Percentiles rank a stretch among this genome's conserved stretches.
Evolutionary conservation across 2,113 vertebrate genomes (phyloP).

Genomic region (Acrocephalus kingi): DNA sequence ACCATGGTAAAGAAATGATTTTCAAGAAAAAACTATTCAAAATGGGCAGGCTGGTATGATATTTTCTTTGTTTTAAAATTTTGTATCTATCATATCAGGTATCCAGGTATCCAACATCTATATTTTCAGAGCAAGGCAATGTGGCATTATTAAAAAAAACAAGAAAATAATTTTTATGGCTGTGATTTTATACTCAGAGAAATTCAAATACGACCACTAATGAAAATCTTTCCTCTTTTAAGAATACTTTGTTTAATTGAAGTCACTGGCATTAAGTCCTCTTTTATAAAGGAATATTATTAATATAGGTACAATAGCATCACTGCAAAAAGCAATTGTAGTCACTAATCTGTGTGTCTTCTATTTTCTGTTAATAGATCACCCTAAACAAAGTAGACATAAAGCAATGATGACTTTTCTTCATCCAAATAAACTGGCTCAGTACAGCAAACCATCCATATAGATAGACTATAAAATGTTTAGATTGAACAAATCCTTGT

Average conservation of each 20-base stretch:
- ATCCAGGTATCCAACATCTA: background rate
- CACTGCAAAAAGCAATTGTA: background rate
- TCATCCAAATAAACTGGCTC: background rate
- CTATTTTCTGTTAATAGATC: background rate
- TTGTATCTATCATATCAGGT: background rate
- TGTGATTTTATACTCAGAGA: background rate
- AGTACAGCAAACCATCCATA: background rate
- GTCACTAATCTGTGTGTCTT: background rate
- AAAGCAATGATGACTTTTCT: background rate
- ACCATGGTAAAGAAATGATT: background rate
- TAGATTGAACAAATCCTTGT: background rate
- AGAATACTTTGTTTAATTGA: background rate
- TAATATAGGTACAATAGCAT: background rate
- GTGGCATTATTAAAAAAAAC: background rate
- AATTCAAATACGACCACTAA: background rate
- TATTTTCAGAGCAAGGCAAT: background rate
- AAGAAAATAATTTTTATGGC: background rate
- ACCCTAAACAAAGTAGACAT: background rate
- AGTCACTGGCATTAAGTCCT: background rate
- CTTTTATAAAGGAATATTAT: background rate
- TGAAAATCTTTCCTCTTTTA: background rate
- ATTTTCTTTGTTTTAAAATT: background rate
- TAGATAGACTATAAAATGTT: rapidly evolving
- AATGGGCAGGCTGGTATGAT: background rate
- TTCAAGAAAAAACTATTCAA: background rate